Percentiles rank a stretch among this genome's conserved stretches.
Evolutionary conservation across 2,797 vertebrate species (phyloP).

Genomic region (Sardinella longiceps): DNA sequence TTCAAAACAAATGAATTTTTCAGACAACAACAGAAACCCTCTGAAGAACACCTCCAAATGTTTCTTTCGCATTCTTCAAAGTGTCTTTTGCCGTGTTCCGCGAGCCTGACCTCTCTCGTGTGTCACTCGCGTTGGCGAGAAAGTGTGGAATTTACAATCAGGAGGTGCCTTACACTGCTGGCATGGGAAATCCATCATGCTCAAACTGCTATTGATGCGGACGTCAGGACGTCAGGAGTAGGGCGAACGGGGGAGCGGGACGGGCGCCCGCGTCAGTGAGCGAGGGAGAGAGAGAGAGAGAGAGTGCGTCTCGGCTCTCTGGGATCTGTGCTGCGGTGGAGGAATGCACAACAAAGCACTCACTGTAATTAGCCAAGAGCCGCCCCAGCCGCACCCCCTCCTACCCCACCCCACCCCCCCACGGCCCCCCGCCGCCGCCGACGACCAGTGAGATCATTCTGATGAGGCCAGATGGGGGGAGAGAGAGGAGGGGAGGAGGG

Average conservation of each 20-base stretch:
- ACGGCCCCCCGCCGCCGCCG: constrained; percentile 28
- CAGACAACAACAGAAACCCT: background rate
- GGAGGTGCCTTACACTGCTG: constrained; percentile 57
- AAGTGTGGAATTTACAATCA: constrained; percentile 62
- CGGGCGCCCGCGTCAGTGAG: too few relatives aligned
- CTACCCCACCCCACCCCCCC: constrained; percentile 34
- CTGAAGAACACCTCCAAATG: constrained; percentile 1
- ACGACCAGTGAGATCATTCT: constrained; percentile 55
- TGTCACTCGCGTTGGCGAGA: constrained; percentile 40
- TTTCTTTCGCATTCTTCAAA: constrained; percentile 16
- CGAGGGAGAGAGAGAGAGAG: background rate
- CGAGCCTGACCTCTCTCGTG: constrained; percentile 23
- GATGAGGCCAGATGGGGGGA: constrained; percentile 53
- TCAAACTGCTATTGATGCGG: constrained; percentile 77
- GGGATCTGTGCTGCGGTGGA: constrained; percentile 57
- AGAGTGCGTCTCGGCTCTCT: background rate
- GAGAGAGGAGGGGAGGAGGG: constrained; percentile 6
- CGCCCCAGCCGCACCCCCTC: background rate
- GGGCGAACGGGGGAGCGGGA: too few relatives aligned
- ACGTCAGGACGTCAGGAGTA: too few relatives aligned
- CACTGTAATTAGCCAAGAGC: constrained; percentile 71
- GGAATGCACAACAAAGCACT: constrained; percentile 70
- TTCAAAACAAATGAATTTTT: background rate
- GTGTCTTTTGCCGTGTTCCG: constrained; percentile 17
- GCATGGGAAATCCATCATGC: constrained; percentile 72